Conservation (phyloP, 1,140 invertebrate species). For the Philotrypesis tridentata region DNA sequence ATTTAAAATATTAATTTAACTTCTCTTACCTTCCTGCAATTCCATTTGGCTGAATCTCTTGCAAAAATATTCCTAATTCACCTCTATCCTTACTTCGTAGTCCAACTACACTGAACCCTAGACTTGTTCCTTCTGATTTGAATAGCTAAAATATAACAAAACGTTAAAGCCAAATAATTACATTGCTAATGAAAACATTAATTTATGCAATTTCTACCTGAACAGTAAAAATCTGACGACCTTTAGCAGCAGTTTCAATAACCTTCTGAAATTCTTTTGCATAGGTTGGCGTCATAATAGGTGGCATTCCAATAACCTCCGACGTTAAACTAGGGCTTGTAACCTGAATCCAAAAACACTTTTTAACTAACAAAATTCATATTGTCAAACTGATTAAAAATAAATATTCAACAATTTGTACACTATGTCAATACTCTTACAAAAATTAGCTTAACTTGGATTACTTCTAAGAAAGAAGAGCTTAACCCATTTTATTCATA, state of each 20-base stretch:
- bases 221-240: slow-evolving; percentile 77
- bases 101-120: slow-evolving; percentile 87
- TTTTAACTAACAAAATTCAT: slow-evolving; percentile 10
- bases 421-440: too few relatives aligned
- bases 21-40: slow-evolving; percentile 81
- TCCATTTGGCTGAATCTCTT: slow-evolving; percentile 84
- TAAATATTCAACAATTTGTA: too few relatives aligned
- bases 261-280: slow-evolving; percentile 79
- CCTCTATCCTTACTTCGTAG: slow-evolving; percentile 80
- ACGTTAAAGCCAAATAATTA: not conserved
- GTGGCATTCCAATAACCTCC: slow-evolving; percentile 73
- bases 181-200: not conserved
- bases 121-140: slow-evolving; percentile 82
- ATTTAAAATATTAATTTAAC: not conserved
- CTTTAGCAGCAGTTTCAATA: slow-evolving; percentile 78
- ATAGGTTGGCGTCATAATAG: slow-evolving; percentile 78
- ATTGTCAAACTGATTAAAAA: not conserved
- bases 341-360: slow-evolving; percentile 58
- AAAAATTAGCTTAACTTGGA: too few relatives aligned
- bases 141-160: slow-evolving; percentile 74
- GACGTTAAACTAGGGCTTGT: slow-evolving; percentile 70
- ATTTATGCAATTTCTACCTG: slow-evolving; percentile 68
- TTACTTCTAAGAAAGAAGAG: too few relatives aligned
- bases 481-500: too few relatives aligned
- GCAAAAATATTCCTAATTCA: slow-evolving; percentile 86